Conservation (phyloP, 2,797 vertebrate species). For the Babyrousa celebensis region DNA sequence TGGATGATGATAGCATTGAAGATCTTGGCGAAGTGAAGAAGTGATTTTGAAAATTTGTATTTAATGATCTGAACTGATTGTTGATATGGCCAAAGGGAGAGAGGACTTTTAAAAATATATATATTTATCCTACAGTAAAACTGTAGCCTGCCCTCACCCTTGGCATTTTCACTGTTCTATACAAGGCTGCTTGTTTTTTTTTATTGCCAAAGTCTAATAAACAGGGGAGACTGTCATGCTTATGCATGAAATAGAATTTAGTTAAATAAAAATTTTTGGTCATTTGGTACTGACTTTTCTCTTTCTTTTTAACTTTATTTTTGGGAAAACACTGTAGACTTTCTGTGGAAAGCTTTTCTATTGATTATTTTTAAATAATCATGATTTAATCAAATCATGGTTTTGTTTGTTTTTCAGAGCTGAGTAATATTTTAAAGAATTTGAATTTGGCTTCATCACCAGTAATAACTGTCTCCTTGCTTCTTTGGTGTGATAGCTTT, state of each 20-base stretch:
- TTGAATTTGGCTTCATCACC: conserved; percentile 57
- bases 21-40: conserved; percentile 99
- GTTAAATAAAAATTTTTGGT: conserved; percentile 95
- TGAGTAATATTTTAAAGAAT: conserved; percentile 32
- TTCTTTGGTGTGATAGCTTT: conserved; percentile 21
- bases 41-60: conserved; percentile 94
- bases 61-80: conserved; percentile 89
- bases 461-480: conserved; percentile 14
- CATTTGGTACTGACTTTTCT: conserved; percentile 84
- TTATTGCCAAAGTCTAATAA: conserved; percentile 97
- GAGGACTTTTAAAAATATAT: conserved; percentile 94
- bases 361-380: conserved; percentile 54
- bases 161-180: conserved; percentile 93
- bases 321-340: conserved; percentile 59
- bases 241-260: conserved; percentile 94
- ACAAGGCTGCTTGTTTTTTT: conserved; percentile 94
- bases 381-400: neutral
- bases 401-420: neutral
- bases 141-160: conserved; percentile 92
- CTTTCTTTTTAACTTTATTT: conserved; percentile 75
- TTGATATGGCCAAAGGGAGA: conserved; percentile 88
- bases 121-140: conserved; percentile 95
- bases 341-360: conserved; percentile 54
- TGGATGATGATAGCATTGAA: conserved; percentile 99
- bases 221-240: conserved; percentile 93